Base-by-base conservation (phyloP, 2,113 vertebrate genomes). In the Bujurquina vittata region DNA sequence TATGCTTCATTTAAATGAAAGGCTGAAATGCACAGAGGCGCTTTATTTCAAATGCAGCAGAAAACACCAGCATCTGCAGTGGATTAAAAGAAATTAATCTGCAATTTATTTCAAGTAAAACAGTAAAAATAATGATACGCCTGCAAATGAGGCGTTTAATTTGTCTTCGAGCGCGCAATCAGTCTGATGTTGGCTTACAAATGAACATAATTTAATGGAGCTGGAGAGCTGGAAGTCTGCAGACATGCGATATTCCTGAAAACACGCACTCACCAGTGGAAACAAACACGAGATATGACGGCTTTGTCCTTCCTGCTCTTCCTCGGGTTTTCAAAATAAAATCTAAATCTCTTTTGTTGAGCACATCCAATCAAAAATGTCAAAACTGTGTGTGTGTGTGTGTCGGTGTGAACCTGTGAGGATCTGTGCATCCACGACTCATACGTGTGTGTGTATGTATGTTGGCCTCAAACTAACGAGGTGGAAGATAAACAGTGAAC, bases 1-100 rank as follows among this genome's bases (percentile, higher is more conserved):
- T 63, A 87, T 67, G 75, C 75, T 90, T 87, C 82, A 92, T 79
- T 88, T 82, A 78, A 84, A 77, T 12, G 26, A 29, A 22, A 81
- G 54, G 81, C 77, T 15, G 56, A 75, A 77, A 76, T 56, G 26
- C 75, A 85, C 85, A 61, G 62, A 83, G 84, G 85, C 10, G 20
- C 82, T 65, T 37, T 43, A 65, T 23, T 65, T 69, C 37, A 46
- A 26, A 67, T 0, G 3, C 10, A 76, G 20, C 58, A 55, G 60
- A 26, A 78, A 78, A 12, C 29, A 79, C 37, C 20, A 63, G 40
- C 63, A 79, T 23, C 49, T 65, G 59, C 76, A 63, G 76, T 1
- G 5, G 55, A 63, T 8, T 12, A 37, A 9, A 14, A 56, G 33
- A 67, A 26, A 49, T 29, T 18, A 26, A 49, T 56, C 54, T 56